Evolutionary conservation across 2,888 invertebrate species (phyloP).

Genomic region (Polydrusus tereticollis): DNA sequence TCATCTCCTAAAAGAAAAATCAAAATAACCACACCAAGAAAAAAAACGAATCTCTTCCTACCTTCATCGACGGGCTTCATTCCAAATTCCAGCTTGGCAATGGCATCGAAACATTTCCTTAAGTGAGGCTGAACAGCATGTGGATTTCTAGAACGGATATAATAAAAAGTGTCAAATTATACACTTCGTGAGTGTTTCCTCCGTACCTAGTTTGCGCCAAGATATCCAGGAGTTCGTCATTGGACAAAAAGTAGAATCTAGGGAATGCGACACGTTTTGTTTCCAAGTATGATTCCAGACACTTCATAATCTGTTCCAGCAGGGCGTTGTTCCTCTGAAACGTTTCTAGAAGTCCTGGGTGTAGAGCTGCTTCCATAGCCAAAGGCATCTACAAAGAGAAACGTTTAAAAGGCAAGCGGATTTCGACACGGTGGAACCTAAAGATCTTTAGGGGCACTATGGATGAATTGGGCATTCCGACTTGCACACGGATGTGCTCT

Average conservation of each 20-base stretch:
- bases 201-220: constrained; percentile 78
- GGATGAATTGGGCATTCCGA: no score
- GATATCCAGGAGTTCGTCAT: constrained; percentile 91
- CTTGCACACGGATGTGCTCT: no score
- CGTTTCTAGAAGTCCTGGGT: constrained; percentile 77
- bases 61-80: constrained; percentile 68
- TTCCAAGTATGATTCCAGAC: constrained; percentile 90
- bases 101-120: constrained; percentile 90
- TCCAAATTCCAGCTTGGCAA: constrained; percentile 83
- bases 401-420: neutral
- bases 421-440: no score
- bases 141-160: constrained; percentile 74
- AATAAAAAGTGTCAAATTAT: neutral
- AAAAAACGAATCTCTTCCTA: constrained; percentile 46
- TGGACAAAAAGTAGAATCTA: constrained; percentile 90
- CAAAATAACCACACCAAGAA: no score
- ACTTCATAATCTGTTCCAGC: constrained; percentile 90
- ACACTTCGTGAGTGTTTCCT: neutral
- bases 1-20: constrained; percentile 34
- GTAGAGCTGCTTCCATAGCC: constrained; percentile 85
- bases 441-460: no score
- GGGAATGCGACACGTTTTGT: constrained; percentile 91
- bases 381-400: constrained; percentile 75
- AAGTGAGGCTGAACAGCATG: constrained; percentile 92
- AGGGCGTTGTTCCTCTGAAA: constrained; percentile 81